Conservation (phyloP, 2,797 vertebrate genomes). For the Cryptoblepharus egeriae region DNA sequence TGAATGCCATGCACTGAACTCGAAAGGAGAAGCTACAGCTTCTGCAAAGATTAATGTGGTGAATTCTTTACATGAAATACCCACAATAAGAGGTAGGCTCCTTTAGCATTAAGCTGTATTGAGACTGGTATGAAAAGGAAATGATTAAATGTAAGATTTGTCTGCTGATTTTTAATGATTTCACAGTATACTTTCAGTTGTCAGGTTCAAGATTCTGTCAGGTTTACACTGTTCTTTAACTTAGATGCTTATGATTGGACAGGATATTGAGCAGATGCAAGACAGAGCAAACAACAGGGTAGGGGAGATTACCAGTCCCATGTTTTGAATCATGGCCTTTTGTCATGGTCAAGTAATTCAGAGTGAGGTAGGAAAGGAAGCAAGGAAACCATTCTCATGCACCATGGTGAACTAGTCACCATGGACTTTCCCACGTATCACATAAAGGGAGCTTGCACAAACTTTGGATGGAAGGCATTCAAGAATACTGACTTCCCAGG, state of each 20-base stretch:
- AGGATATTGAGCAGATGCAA: not conserved
- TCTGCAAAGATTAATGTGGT: constrained; percentile 86
- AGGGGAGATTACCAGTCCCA: not conserved
- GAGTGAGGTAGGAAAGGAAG: not conserved
- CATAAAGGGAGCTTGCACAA: not conserved
- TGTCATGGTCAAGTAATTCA: not conserved
- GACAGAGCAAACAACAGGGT: not conserved
- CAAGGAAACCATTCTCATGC: not conserved
- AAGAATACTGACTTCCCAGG: not conserved
- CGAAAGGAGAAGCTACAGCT: constrained; percentile 86
- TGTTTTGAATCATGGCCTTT: not conserved
- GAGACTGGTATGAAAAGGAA: not conserved
- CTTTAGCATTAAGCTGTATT: not conserved
- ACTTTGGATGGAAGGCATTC: not conserved
- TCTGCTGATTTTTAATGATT: not conserved
- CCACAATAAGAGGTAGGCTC: constrained; percentile 79
- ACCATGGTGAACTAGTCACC: not conserved
- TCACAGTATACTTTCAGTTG: not conserved
- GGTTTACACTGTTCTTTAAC: not conserved
- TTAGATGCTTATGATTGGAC: not conserved
- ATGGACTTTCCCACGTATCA: not conserved
- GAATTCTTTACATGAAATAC: constrained; percentile 82
- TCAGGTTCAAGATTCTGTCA: not conserved
- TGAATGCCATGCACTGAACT: constrained; percentile 88
- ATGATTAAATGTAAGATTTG: not conserved